Percentiles rank a stretch among this genome's conserved stretches.
These are phyloP conservation scores for Xiphorhynchus elegans DNA, from an alignment of 2,113 vertebrate genomes.

Conservation along the genomic window DNA sequence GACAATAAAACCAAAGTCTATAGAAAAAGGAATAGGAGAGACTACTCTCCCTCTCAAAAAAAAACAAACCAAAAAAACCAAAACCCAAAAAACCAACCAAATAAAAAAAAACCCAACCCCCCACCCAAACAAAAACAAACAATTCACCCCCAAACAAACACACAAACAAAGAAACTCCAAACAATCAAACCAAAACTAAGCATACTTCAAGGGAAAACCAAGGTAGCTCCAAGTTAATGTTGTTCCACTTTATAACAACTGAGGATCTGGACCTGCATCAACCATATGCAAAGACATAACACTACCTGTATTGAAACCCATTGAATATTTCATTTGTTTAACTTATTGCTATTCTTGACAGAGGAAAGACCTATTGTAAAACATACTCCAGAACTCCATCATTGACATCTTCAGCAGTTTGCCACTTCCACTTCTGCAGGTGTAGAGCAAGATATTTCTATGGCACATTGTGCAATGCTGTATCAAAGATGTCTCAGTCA, in stretches of 20 bases:
- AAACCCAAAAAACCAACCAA: too few relatives aligned
- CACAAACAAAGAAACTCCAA: background rate
- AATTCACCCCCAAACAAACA: background rate
- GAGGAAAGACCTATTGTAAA: background rate
- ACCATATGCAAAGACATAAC: background rate
- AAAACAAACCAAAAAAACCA: too few relatives aligned
- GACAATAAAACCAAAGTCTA: background rate
- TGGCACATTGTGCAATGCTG: fast-evolving
- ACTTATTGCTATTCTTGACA: background rate
- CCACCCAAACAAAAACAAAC: background rate
- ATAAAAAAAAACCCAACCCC: background rate
- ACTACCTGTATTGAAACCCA: background rate
- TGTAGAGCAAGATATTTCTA: background rate
- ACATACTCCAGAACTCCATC: background rate
- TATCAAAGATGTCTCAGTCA: background rate
- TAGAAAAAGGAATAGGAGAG: background rate
- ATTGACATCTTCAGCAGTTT: background rate
- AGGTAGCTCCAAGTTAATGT: background rate
- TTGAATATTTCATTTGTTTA: background rate
- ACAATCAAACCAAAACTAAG: background rate
- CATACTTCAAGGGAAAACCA: background rate
- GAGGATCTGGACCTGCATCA: background rate
- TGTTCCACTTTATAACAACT: background rate
- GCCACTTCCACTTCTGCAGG: background rate
- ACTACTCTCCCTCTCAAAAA: fast-evolving